Conservation (phyloP, 2,888 invertebrate species). For the Caprella mutica region DNA sequence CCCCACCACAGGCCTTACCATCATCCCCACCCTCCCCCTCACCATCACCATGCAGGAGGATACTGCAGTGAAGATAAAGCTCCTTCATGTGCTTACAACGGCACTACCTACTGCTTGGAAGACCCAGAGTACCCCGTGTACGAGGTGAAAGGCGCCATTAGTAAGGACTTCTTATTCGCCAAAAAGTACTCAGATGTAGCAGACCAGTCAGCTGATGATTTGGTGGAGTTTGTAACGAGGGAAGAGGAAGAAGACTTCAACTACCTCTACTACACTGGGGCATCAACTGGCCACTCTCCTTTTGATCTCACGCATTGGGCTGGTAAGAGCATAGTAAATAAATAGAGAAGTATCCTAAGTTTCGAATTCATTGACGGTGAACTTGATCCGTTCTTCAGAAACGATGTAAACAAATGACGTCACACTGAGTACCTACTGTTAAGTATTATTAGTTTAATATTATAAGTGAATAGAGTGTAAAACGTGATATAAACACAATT, state of each 20-base stretch:
- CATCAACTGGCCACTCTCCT: slow-evolving; percentile 34
- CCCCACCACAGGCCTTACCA: slow-evolving; percentile 7
- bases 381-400: no score
- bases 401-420: no score
- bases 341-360: neutral
- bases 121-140: slow-evolving; percentile 36
- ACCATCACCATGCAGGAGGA: slow-evolving; percentile 18
- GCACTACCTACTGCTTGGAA: slow-evolving; percentile 35
- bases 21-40: slow-evolving; percentile 19
- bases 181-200: slow-evolving; percentile 36
- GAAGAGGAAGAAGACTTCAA: slow-evolving; percentile 35
- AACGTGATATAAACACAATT: no score
- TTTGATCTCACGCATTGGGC: slow-evolving; percentile 36
- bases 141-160: slow-evolving; percentile 35
- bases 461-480: no score
- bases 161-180: slow-evolving; percentile 34
- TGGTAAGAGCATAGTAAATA: slow-evolving; percentile 11
- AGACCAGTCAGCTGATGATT: slow-evolving; percentile 36
- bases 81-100: slow-evolving; percentile 35
- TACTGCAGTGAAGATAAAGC: slow-evolving; percentile 36
- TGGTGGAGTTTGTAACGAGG: slow-evolving; percentile 34
- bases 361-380: no score
- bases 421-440: no score
- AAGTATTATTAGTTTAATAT: no score
- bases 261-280: slow-evolving; percentile 36